Conservation (phyloP, 2,888 invertebrate species). For the Dolomedes plantarius region DNA sequence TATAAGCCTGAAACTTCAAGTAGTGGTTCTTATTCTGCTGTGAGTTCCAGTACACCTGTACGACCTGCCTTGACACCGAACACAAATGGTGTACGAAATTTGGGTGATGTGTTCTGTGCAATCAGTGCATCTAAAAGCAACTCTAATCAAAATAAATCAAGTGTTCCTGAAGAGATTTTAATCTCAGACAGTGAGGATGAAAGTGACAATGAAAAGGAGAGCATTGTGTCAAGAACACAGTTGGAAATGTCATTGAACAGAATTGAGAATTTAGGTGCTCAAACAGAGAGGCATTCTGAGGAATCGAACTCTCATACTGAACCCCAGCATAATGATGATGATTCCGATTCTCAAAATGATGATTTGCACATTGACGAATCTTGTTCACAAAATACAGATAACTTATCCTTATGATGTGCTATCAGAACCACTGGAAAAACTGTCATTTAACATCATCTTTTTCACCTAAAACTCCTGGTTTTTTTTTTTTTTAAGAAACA, state of each 20-base stretch:
- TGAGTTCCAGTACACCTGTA: not conserved
- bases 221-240: not conserved
- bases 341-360: too few relatives aligned
- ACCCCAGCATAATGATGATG: too few relatives aligned
- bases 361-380: too few relatives aligned
- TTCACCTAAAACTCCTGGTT: too few relatives aligned
- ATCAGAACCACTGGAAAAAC: not conserved
- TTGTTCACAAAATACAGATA: not conserved
- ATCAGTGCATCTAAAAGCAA: not conserved
- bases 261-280: not conserved
- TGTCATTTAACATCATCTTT: not conserved
- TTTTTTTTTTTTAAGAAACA: too few relatives aligned
- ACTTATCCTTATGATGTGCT: not conserved
- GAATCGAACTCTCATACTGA: too few relatives aligned
- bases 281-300: not conserved
- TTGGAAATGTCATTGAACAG: not conserved
- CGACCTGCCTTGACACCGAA: not conserved
- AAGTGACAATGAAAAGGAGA: not conserved
- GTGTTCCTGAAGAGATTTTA: slow-evolving; percentile 49
- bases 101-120: not conserved
- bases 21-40: not conserved
- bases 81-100: not conserved
- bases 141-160: not conserved
- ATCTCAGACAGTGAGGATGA: slow-evolving; percentile 59
- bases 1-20: not conserved